These are phyloP conservation scores for Rotaria sp. DNA, from an alignment of 2,888 invertebrate species.

Conservation along the genomic window DNA sequence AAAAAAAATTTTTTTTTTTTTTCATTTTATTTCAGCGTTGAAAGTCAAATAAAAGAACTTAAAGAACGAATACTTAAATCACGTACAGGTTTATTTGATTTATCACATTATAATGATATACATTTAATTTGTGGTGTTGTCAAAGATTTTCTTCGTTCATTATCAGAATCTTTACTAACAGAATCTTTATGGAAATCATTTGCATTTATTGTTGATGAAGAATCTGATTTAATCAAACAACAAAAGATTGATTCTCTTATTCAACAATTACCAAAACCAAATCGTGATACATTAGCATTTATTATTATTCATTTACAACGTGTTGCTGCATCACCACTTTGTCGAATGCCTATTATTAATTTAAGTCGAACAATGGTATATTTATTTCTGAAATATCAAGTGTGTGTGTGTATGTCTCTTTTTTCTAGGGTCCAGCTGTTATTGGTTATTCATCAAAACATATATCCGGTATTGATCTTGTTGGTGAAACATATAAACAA, in stretches of 20 bases:
- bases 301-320: conserved; percentile 40
- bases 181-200: conserved; percentile 37
- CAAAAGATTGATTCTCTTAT: conserved; percentile 27
- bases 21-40: conserved; percentile 26
- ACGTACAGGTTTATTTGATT: conserved; percentile 34
- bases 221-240: conserved; percentile 25
- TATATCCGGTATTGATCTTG: conserved; percentile 13
- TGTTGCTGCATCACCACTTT: conserved; percentile 30
- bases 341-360: conserved; percentile 39
- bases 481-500: conserved; percentile 32
- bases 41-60: conserved; percentile 37
- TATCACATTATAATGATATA: conserved; percentile 35
- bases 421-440: conserved; percentile 13
- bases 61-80: conserved; percentile 36
- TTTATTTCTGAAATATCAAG: not conserved
- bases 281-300: conserved; percentile 39
- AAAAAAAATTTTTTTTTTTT: too few species aligned
- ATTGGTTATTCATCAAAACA: conserved; percentile 38
- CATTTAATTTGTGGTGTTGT: conserved; percentile 39
- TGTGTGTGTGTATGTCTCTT: not conserved
- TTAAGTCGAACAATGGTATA: conserved; percentile 26
- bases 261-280: conserved; percentile 35
- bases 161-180: conserved; percentile 38
- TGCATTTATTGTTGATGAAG: conserved; percentile 1
- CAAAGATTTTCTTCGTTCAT: conserved; percentile 41